phyloP scores from a whole-genome alignment of 1,140 invertebrate genomes.

The Drosophila pruinosa region DNA sequence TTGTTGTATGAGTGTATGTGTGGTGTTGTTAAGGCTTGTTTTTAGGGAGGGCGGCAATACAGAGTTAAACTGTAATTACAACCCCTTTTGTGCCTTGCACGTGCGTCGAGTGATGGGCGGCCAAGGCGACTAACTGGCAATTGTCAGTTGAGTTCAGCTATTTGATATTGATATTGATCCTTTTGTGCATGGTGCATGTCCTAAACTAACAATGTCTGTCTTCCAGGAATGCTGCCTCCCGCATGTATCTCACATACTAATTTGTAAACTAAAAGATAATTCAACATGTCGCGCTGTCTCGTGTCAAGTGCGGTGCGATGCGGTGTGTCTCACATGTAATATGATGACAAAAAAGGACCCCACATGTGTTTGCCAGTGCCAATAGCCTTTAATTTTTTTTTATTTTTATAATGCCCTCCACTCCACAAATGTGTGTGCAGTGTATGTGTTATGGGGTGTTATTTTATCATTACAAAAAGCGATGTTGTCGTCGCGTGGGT shows the following conservation, averaged over 20 bases:
- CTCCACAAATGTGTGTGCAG: not conserved
- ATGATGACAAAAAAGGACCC: slow-evolving; percentile 64
- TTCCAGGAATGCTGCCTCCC: slow-evolving; percentile 60
- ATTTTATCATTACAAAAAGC: slow-evolving; percentile 72
- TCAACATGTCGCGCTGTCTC: slow-evolving; percentile 62
- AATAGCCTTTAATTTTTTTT: not conserved
- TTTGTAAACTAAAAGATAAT: slow-evolving; percentile 72
- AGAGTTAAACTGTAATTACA: slow-evolving; percentile 71
- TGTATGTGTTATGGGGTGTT: slow-evolving; percentile 44
- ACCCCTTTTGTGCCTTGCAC: slow-evolving; percentile 71
- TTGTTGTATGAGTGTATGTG: slow-evolving; percentile 9
- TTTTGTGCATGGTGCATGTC: slow-evolving; percentile 27
- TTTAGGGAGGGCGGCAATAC: slow-evolving; percentile 56
- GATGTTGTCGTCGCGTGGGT: slow-evolving; percentile 50
- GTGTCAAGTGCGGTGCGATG: slow-evolving; percentile 63
- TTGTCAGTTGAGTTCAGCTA: slow-evolving; percentile 11
- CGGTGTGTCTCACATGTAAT: slow-evolving; percentile 47
- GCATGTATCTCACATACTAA: slow-evolving; percentile 67
- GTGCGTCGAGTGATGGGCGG: slow-evolving; percentile 66
- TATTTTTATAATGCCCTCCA: slow-evolving; percentile 13
- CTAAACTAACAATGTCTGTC: slow-evolving; percentile 63
- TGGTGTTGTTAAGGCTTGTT: slow-evolving; percentile 16
- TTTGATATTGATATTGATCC: slow-evolving; percentile 43
- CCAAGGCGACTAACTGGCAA: slow-evolving; percentile 3
- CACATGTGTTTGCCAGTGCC: slow-evolving; percentile 51